These are phyloP conservation scores for Lampropteryx suffumata DNA, from an alignment of 2,888 invertebrate species.

Conservation along the genomic window DNA sequence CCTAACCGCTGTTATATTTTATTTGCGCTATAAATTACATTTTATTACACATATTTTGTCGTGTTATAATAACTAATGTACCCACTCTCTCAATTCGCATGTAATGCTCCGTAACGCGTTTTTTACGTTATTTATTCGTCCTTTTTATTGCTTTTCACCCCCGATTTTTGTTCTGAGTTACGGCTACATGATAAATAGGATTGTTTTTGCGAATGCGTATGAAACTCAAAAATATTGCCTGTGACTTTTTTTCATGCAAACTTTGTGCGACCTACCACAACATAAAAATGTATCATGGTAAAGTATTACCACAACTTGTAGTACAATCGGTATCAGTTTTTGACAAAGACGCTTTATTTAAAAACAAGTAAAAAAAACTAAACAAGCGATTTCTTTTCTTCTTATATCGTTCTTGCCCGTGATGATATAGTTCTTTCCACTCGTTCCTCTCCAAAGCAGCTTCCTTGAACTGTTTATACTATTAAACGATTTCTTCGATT, in stretches of 20 bases:
- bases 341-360: not conserved
- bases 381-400: no score
- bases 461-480: no score
- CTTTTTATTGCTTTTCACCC: constrained; percentile 65
- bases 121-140: constrained; percentile 71
- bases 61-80: constrained; percentile 84
- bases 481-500: no score
- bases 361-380: not conserved
- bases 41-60: constrained; percentile 84
- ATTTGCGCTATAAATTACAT: constrained; percentile 81
- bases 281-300: not conserved
- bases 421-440: no score
- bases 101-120: constrained; percentile 75
- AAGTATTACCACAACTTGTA: no score
- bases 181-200: constrained; percentile 40
- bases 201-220: constrained; percentile 23
- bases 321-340: not conserved
- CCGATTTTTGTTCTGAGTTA: constrained; percentile 46
- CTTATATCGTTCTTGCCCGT: no score
- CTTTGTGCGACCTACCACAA: not conserved
- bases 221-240: constrained; percentile 11
- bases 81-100: constrained; percentile 79
- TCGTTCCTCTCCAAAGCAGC: no score
- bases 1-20: constrained; percentile 82
- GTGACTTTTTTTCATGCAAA: not conserved